These are phyloP conservation scores for Oscheius sp. DNA, from an alignment of 2,888 invertebrate species.

Conservation along the genomic window DNA sequence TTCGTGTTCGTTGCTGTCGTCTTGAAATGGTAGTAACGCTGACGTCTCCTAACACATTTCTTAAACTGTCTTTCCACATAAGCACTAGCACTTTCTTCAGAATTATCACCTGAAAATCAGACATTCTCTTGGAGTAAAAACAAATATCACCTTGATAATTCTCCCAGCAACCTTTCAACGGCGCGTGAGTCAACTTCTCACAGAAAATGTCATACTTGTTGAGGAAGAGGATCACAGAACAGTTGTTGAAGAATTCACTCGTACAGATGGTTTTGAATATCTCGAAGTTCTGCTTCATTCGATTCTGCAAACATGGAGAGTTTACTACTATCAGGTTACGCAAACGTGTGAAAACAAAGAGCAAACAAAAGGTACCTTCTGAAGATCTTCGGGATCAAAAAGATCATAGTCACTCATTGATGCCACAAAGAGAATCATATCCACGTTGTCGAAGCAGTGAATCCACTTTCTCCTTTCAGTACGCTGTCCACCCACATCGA, in stretches of 20 bases:
- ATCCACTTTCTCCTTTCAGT: constrained; percentile 66
- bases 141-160: constrained; percentile 59
- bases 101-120: constrained; percentile 64
- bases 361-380: constrained; percentile 37
- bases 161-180: constrained; percentile 68
- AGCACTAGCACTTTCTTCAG: constrained; percentile 66
- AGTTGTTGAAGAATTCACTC: constrained; percentile 73
- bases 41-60: constrained; percentile 68
- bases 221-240: constrained; percentile 73
- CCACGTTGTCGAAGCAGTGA: constrained; percentile 63
- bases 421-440: constrained; percentile 60
- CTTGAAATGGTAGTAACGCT: constrained; percentile 61
- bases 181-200: constrained; percentile 68
- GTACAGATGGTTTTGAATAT: constrained; percentile 71
- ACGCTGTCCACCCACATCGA: constrained; percentile 64
- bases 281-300: constrained; percentile 60
- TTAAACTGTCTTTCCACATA: constrained; percentile 73
- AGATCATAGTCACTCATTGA: constrained; percentile 61
- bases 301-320: constrained; percentile 69
- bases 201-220: constrained; percentile 73
- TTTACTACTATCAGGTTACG: not conserved
- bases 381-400: constrained; percentile 57
- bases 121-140: not conserved
- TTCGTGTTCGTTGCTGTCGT: constrained; percentile 74
- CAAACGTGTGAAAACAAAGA: not conserved